These are phyloP conservation scores for Halcyon senegalensis DNA, from an alignment of 2,113 vertebrate genomes.

Conservation along the genomic window DNA sequence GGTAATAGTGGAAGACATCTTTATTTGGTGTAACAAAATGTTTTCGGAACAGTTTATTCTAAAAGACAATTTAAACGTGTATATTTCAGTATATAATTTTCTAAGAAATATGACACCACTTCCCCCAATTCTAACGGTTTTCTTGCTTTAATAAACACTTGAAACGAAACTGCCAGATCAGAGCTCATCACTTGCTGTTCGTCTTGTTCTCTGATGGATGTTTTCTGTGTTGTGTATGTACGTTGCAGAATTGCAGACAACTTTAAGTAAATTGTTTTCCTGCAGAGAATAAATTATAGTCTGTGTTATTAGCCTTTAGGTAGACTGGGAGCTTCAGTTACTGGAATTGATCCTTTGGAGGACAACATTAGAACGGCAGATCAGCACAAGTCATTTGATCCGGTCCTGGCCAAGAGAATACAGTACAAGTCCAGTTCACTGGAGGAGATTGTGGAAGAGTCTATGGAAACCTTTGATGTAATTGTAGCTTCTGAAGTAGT, in stretches of 20 bases:
- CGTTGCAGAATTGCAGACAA: background rate
- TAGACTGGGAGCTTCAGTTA: slow-evolving; percentile 88
- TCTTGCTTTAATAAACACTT: background rate
- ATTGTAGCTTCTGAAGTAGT: slow-evolving; percentile 95
- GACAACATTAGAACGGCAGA: slow-evolving; percentile 89
- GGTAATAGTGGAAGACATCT: background rate
- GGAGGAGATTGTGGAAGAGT: slow-evolving; percentile 85
- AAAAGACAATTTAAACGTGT: background rate
- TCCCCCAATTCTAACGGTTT: background rate
- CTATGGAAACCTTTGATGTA: slow-evolving; percentile 83
- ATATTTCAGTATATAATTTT: background rate
- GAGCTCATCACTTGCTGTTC: background rate
- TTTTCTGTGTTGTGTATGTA: background rate
- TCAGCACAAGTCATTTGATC: slow-evolving; percentile 88
- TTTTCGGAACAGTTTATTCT: background rate
- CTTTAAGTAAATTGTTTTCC: slow-evolving; percentile 41
- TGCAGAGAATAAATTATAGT: slow-evolving; percentile 26
- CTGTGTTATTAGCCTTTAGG: slow-evolving; percentile 85
- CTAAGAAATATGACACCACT: background rate
- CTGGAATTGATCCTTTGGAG: slow-evolving; percentile 92
- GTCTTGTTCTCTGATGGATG: background rate
- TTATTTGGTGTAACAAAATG: background rate
- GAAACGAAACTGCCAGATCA: background rate
- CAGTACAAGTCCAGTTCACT: slow-evolving; percentile 85
- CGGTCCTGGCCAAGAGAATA: slow-evolving; percentile 78